phyloP scores from a whole-genome alignment of 2,797 vertebrate genomes.

The Bufotes viridis region DNA sequence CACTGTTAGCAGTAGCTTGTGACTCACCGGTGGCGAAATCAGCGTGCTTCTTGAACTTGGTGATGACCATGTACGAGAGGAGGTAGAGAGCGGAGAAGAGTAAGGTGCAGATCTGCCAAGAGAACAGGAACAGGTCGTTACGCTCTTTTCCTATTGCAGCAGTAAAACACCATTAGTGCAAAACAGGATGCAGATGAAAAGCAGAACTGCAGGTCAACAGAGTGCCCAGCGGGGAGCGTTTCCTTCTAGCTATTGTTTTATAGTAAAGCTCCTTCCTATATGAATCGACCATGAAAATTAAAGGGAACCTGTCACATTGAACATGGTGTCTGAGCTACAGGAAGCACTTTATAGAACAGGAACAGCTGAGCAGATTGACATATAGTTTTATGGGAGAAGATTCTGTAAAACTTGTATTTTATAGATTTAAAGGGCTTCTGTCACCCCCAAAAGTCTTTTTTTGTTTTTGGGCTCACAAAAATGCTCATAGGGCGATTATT shows the following conservation, averaged over 20 bases:
- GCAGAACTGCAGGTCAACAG: not conserved
- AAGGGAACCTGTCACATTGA: no score
- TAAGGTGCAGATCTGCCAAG: slow-evolving; percentile 88
- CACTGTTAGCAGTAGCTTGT: not conserved
- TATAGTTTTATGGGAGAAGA: no score
- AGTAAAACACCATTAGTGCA: not conserved
- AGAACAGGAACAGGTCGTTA: slow-evolving; percentile 46
- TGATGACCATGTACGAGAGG: slow-evolving; percentile 90
- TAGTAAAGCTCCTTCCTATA: not conserved
- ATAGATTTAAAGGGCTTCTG: no score
- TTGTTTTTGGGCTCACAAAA: no score
- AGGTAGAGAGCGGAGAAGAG: slow-evolving; percentile 93
- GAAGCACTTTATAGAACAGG: no score
- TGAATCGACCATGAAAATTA: no score
- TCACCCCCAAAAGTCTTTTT: no score
- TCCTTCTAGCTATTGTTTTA: not conserved
- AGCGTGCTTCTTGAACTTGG: slow-evolving; percentile 90
- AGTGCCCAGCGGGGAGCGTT: not conserved
- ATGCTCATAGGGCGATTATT: no score
- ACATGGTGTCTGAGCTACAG: no score
- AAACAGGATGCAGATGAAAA: not conserved
- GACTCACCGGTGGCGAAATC: slow-evolving; percentile 88
- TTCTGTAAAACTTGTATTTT: no score
- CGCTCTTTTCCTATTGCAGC: not conserved
- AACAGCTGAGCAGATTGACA: no score